Base-by-base conservation (phyloP, 2,113 vertebrate species). In the Tyto alba region DNA sequence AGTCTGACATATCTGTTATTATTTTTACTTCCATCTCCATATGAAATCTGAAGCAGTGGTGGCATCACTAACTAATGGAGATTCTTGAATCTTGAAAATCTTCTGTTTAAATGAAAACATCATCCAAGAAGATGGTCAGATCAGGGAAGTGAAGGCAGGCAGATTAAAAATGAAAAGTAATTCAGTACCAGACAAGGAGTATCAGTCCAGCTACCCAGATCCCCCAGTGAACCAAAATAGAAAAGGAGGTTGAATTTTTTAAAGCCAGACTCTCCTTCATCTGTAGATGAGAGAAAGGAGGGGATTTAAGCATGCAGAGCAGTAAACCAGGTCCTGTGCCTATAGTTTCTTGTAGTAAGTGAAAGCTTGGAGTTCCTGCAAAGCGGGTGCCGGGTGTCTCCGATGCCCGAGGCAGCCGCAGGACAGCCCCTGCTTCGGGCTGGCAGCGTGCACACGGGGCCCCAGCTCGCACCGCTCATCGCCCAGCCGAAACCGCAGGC, bases 361-460 rank as follows among this genome's bases (percentile, higher is more conserved):
- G 48, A 47, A 71, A 88, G 9, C 7, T 71, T 23, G 11, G 41
- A 62, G 29, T 23, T 76, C 30, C 69, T 78, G 52, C 32, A 50
- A 34, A 81, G 32, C 4, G 4, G 9, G 7, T 53, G 9, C 26
- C 86, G 48, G 20, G 13, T 50, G 22, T 53, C 52, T 77, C n/a
- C 5, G 11, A 11, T 7, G 9, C 25, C 17, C 77, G 50, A 43
- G 38, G 38, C 84, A 81, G 22, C 10, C 5, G 0, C 3, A 62
- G 22, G 38, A 64, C 60, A 45, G 16, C 4, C 10, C 4, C 8
- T 0, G 0, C 20, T 62, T 48, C 29, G 36, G 38, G 27, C 40
- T 3, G 5, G 23, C 8, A n/a, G 10, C 0, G 0, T 17, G 7
- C 5, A 22, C 41, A 55, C 2, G 3, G 29, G 41, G 77, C 8